A percentile compares a stretch with the other conserved stretches of the same genome.
Evolutionary conservation across 2,888 invertebrate genomes (phyloP).

Genomic region (Lathronympha strigana): DNA sequence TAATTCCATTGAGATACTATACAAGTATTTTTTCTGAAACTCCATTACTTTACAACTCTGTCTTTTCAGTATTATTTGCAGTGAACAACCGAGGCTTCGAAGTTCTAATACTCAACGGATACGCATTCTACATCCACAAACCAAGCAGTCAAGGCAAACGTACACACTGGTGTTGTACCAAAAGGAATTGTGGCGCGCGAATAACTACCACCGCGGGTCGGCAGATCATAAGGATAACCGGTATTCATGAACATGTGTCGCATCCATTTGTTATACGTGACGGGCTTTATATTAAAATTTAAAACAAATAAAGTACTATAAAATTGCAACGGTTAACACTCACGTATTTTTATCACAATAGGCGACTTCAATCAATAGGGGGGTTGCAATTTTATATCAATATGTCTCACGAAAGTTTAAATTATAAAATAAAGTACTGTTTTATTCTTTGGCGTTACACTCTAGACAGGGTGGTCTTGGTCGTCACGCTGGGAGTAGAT

Average conservation of each 20-base stretch:
- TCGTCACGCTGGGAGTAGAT: no score
- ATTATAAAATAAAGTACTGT: no score
- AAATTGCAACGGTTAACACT: no score
- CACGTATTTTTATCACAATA: no score
- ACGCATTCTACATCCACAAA: slow-evolving; percentile 34
- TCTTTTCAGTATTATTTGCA: slow-evolving; percentile 15
- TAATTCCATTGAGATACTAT: no score
- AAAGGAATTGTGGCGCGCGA: slow-evolving; percentile 46
- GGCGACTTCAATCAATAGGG: no score
- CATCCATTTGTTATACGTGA: slow-evolving; percentile 13
- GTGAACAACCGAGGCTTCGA: not conserved
- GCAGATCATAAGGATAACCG: not conserved
- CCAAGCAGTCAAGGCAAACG: slow-evolving; percentile 28
- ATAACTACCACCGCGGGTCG: slow-evolving; percentile 44
- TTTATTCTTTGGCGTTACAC: no score
- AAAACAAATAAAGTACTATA: not conserved
- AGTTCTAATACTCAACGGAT: slow-evolving; percentile 22
- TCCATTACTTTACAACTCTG: no score
- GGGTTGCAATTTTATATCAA: no score
- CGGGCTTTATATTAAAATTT: slow-evolving; percentile 14
- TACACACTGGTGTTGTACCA: slow-evolving; percentile 47
- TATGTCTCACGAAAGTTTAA: no score
- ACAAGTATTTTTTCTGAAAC: no score
- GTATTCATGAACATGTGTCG: slow-evolving; percentile 1
- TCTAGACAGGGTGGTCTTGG: no score